A percentile compares a stretch with the other conserved stretches of the same genome.
Evolutionary conservation across 2,797 vertebrate genomes (phyloP).

Genomic region (Sebastes cheni): DNA sequence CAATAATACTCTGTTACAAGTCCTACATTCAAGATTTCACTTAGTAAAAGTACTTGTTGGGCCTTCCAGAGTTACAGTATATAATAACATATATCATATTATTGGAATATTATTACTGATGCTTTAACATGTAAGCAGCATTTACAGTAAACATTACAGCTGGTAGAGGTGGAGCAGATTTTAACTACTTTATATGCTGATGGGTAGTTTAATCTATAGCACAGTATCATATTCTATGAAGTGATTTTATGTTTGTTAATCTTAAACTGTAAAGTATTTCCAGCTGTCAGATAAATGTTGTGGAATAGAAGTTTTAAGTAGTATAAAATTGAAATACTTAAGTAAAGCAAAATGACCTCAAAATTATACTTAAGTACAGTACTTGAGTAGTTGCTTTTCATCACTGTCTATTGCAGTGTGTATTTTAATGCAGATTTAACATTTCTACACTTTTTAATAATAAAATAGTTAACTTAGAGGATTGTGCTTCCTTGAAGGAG

Average conservation of each 20-base stretch:
- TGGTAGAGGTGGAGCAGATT: neutral
- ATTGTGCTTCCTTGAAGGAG: neutral
- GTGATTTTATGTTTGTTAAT: neutral
- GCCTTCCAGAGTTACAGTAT: neutral
- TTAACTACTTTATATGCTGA: neutral
- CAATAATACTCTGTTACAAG: neutral
- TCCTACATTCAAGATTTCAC: neutral
- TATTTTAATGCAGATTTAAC: neutral
- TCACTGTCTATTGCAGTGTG: neutral
- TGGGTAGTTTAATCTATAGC: neutral
- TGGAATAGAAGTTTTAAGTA: neutral
- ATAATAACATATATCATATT: neutral
- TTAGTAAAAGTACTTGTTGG: neutral
- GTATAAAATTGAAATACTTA: neutral
- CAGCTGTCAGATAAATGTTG: neutral
- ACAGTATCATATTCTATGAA: neutral
- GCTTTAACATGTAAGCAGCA: neutral
- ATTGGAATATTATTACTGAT: neutral
- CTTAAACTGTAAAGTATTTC: neutral
- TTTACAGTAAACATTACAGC: neutral
- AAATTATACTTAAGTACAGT: neutral
- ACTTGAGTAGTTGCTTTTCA: neutral
- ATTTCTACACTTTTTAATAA: neutral
- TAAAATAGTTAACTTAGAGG: neutral
- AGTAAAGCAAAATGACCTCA: no score